Conservation (phyloP, 2,113 vertebrate species). For the Pimephales promelas region DNA sequence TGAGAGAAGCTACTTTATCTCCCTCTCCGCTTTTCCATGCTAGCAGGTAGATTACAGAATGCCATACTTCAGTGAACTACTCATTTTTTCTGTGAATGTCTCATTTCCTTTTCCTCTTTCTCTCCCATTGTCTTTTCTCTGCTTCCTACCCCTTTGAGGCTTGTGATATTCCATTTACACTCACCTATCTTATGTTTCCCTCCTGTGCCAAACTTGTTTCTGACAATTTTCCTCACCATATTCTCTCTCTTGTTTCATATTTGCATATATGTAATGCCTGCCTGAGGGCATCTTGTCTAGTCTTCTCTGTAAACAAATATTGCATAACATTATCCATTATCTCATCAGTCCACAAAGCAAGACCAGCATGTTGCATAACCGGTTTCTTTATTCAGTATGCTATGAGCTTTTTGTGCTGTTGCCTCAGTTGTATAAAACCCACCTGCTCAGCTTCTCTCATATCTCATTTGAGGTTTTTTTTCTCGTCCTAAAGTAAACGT, state of each 20-base stretch:
- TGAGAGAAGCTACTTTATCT: slow-evolving; percentile 28
- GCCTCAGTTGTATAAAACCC: slow-evolving; percentile 12
- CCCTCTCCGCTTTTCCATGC: slow-evolving; percentile 25
- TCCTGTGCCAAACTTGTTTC: background rate
- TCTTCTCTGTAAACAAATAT: slow-evolving; percentile 39
- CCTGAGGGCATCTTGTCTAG: slow-evolving; percentile 17
- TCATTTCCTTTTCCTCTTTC: slow-evolving; percentile 28
- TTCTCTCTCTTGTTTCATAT: slow-evolving; percentile 19
- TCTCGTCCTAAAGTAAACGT: background rate
- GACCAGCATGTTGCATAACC: slow-evolving; percentile 45
- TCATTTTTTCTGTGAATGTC: slow-evolving; percentile 9
- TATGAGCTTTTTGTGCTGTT: slow-evolving; percentile 2
- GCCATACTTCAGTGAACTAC: slow-evolving; percentile 36
- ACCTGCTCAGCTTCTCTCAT: background rate
- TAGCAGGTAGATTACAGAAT: slow-evolving; percentile 13
- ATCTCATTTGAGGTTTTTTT: background rate
- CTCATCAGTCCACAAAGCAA: slow-evolving; percentile 24
- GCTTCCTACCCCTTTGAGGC: slow-evolving; percentile 1
- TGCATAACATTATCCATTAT: slow-evolving; percentile 47
- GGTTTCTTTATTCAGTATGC: slow-evolving; percentile 21
- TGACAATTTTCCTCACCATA: background rate
- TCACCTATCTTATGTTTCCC: background rate
- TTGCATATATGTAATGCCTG: slow-evolving; percentile 3
- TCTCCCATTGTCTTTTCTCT: slow-evolving; percentile 11
- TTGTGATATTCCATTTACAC: slow-evolving; percentile 20